phyloP scores from a whole-genome alignment of 2,888 invertebrate genomes.

The Drosophila mercatorum region DNA sequence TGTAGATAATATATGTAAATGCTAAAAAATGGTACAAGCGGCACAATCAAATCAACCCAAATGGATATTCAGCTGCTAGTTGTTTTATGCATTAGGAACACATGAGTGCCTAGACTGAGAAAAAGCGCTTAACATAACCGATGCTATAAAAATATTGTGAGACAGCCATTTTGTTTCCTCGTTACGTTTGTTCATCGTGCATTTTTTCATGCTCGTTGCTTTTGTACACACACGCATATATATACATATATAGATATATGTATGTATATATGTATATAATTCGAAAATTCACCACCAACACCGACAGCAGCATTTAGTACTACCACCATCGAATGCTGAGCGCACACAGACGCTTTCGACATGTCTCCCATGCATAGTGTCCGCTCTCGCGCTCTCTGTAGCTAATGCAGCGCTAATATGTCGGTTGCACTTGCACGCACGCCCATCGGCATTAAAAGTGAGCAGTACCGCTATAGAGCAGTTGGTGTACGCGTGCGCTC shows the following conservation, averaged over 20 bases:
- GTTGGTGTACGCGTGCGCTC: conserved; percentile 69
- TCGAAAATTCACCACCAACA: conserved; percentile 59
- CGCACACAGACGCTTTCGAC: conserved; percentile 47
- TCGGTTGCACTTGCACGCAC: conserved; percentile 55
- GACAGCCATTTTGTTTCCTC: conserved; percentile 83
- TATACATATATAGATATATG: background rate
- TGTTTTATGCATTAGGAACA: conserved; percentile 17
- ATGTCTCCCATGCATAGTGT: conserved; percentile 39
- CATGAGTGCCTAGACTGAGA: conserved; percentile 17
- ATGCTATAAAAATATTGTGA: conserved; percentile 53
- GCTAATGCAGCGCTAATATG: conserved; percentile 34
- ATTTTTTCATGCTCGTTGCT: conserved; percentile 56
- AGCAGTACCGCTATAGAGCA: conserved; percentile 45
- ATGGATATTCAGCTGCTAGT: conserved; percentile 35
- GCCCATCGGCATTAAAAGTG: conserved; percentile 30
- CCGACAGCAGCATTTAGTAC: conserved; percentile 43
- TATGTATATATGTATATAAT: background rate
- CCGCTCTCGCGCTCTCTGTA: conserved; percentile 53
- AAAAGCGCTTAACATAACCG: conserved; percentile 27
- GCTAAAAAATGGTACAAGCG: conserved; percentile 44
- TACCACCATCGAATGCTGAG: conserved; percentile 32
- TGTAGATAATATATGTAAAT: conserved; percentile 56
- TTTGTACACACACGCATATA: conserved; percentile 29
- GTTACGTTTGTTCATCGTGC: conserved; percentile 56
- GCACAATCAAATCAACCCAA: conserved; percentile 21